These are phyloP conservation scores for Hydrolagus affinis DNA, from an alignment of 2,113 vertebrate genomes.

Conservation along the genomic window DNA sequence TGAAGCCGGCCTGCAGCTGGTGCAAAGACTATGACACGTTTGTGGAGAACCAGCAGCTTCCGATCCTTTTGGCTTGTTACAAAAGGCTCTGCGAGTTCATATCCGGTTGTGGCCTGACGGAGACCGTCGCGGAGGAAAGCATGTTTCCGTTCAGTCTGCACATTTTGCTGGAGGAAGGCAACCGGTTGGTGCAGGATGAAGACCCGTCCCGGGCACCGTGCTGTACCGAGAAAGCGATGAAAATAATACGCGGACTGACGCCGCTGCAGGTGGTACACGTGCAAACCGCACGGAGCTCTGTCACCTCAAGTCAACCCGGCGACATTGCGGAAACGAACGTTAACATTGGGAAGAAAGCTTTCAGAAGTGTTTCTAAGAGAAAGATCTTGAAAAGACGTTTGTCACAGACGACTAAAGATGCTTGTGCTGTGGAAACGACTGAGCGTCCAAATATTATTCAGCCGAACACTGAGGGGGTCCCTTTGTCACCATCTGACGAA, in stretches of 20 bases:
- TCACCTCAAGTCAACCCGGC: background rate
- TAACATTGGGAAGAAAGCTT: background rate
- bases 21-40: constrained; percentile 90
- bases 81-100: constrained; percentile 88
- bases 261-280: constrained; percentile 54
- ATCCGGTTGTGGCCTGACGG: constrained; percentile 72
- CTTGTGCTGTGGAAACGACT: background rate
- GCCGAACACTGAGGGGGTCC: background rate
- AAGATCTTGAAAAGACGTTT: background rate
- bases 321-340: background rate
- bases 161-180: constrained; percentile 78
- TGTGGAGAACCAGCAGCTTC: constrained; percentile 87
- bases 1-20: constrained; percentile 83
- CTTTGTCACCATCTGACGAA: background rate
- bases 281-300: background rate
- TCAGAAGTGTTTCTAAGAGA: background rate
- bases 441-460: background rate
- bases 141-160: constrained; percentile 78
- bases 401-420: background rate
- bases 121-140: constrained; percentile 69
- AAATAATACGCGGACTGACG: constrained; percentile 59
- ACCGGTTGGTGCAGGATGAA: constrained; percentile 42
- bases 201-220: background rate
- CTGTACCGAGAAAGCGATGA: constrained; percentile 39
- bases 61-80: constrained; percentile 84